Evolutionary conservation across 2,113 vertebrate species (phyloP), one percentile per base, ranked within the genome.

Genomic region (Ovibos moschatus): DNA sequence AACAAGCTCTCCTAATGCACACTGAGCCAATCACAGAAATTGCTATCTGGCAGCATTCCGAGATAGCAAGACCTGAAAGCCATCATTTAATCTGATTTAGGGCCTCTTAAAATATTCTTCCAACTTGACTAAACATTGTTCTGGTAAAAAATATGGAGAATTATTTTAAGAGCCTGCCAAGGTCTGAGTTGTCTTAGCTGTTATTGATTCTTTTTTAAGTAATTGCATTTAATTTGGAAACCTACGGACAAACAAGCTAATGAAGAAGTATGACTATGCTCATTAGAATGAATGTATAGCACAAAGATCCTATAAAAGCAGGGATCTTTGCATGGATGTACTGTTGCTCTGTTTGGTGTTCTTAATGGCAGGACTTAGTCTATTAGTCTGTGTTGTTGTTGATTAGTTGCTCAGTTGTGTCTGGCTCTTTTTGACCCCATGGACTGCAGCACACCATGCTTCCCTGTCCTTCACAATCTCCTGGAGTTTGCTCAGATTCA

Each of bases 1-100:
- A 98, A 99, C 95, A 98, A 99, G 85, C 96, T 98, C 97, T 98
- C 91, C 95, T 97, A 98, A 78, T 98, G 97, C 96, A 97, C 98
- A 99, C 98, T 99, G 98, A 99, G 98, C 99, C 99, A 99, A 99
- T 99, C 98, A 89, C 97, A 55, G 97, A 99, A 98, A 99, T 99
- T 99, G 99, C 98, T 98, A 91, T 98, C 98, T 99, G 99, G 99
- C 98, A 98, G 96, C 62, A 87, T 97, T 99, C 98, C 98, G 40
- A 98, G 98, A 98, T 97, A 98, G 88, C 88, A 97, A 98, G 98
- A 97, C 96, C 92, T 97, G 91, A 98, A 97, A 99, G 97, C 96
- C 95, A 98, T 97, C 98, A 98, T 98, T 99, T 99, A 99, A 99
- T 98, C 98, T 99, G 98, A 99, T 99, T 99, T 98, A 98, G 93